phyloP scores from a whole-genome alignment of 2,113 vertebrate genomes.

The Noctilio leporinus region DNA sequence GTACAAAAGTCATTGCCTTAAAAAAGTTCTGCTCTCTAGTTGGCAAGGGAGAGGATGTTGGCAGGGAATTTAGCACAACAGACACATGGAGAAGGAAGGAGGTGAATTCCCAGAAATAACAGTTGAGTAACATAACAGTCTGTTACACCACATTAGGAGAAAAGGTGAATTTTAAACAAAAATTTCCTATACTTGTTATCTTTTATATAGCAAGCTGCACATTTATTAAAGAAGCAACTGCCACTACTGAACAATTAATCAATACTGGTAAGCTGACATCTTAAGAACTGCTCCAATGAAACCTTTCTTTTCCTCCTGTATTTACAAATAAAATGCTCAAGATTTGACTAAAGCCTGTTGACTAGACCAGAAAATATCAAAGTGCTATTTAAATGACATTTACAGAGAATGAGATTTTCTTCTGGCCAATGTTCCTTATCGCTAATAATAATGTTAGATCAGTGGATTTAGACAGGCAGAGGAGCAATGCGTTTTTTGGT shows the following conservation, averaged over 20 bases:
- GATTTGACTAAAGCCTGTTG: slow-evolving; percentile 81
- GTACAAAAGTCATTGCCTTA: not conserved
- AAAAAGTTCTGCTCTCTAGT: not conserved
- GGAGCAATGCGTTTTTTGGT: slow-evolving; percentile 79
- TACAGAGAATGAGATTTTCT: slow-evolving; percentile 83
- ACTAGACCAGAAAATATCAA: slow-evolving; percentile 81
- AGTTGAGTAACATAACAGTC: slow-evolving; percentile 3
- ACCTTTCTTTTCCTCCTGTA: slow-evolving; percentile 74
- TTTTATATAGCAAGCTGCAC: slow-evolving; percentile 70
- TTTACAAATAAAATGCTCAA: slow-evolving; percentile 83
- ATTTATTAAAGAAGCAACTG: slow-evolving; percentile 82
- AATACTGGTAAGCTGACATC: slow-evolving; percentile 80
- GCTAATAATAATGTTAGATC: slow-evolving; percentile 87
- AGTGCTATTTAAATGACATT: slow-evolving; percentile 84
- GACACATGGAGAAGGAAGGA: not conserved
- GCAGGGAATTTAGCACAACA: not conserved
- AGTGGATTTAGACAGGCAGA: slow-evolving; percentile 80
- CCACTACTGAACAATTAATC: slow-evolving; percentile 79
- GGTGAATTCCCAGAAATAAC: not conserved
- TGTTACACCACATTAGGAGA: slow-evolving; percentile 46
- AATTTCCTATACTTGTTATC: slow-evolving; percentile 75
- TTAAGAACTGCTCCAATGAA: slow-evolving; percentile 81
- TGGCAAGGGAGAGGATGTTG: not conserved
- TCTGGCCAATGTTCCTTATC: slow-evolving; percentile 79
- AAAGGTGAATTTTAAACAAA: slow-evolving; percentile 77